Evolutionary conservation across 2,888 invertebrate species (phyloP), one percentile per base, ranked within the genome.

Genomic region (Isotomurus palustris): DNA sequence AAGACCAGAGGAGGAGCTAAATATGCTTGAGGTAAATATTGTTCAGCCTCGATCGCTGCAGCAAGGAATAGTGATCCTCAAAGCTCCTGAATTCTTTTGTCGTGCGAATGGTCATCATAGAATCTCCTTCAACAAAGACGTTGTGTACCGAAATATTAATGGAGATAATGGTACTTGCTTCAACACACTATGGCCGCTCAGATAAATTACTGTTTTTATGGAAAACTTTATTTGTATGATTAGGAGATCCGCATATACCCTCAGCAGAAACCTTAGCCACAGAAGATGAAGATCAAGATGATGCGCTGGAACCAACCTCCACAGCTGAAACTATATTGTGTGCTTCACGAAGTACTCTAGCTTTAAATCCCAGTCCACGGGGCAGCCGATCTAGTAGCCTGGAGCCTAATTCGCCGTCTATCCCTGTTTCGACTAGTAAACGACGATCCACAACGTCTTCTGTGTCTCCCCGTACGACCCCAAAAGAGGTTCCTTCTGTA

Each of bases 1-100:
- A n/a, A 52, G 50, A 19, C 19, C 41, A 25, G 62, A 67, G 24
- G 45, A 65, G 22, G 67, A 65, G 24, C 63, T 67, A 36, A 66
- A 69, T 44, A 69, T 80, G 4, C 77, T 84, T 28, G 77, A 80
- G 56, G 81, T 91, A 80, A 87, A 86, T 76, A 81, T 90, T 62
- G 87, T 92, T 60, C 90, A 91, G 73, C 89, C 90, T 27, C 91
- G 90, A 76, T 89, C 91, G 2, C 79, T 94, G 61, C 92, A 93
- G 76, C 89, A 91, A 73, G 86, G 88, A 68, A 81, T 84, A 68
- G 85, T 91, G 45, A 81, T 83, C 3, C 58, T 69, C 32, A 48
- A 57, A 38, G 56, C 60, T 21, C 67, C 67, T 0, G 51, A 52
- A 29, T 17, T 27, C 5, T 54, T 36, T 35, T 56, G 58, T 22